phyloP scores from a whole-genome alignment of 2,888 invertebrate species.

The Julus scanicus region DNA sequence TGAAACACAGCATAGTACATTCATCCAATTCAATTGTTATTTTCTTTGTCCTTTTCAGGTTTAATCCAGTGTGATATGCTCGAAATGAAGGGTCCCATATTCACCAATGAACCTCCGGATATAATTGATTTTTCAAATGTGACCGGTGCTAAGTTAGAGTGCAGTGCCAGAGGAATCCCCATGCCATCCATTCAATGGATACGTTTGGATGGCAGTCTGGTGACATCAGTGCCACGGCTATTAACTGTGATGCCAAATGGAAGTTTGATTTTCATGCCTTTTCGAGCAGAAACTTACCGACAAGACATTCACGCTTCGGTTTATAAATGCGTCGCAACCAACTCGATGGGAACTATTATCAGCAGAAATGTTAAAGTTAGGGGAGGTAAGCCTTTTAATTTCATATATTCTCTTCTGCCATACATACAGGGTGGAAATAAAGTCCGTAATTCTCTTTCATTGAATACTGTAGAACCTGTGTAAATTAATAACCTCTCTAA shows the following conservation, averaged over 20 bases:
- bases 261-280: slow-evolving; percentile 61
- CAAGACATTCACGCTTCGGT: slow-evolving; percentile 62
- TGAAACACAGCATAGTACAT: neutral
- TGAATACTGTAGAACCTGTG: too few relatives aligned
- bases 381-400: slow-evolving; percentile 60
- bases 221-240: slow-evolving; percentile 61
- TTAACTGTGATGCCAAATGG: slow-evolving; percentile 62
- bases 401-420: too few relatives aligned
- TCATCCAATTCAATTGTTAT: neutral
- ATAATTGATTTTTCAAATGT: slow-evolving; percentile 64
- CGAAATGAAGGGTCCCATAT: slow-evolving; percentile 55
- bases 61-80: slow-evolving; percentile 35
- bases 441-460: too few relatives aligned
- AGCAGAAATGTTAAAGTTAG: slow-evolving; percentile 61
- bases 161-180: slow-evolving; percentile 64
- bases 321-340: slow-evolving; percentile 61
- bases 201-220: slow-evolving; percentile 61
- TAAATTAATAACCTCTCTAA: too few relatives aligned
- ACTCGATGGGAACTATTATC: slow-evolving; percentile 61
- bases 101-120: slow-evolving; percentile 56
- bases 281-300: slow-evolving; percentile 59
- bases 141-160: slow-evolving; percentile 63
- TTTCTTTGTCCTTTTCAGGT: slow-evolving; percentile 46
- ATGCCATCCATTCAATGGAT: slow-evolving; percentile 63
- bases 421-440: too few relatives aligned